These are phyloP conservation scores for Pachypeltis micranthus DNA, from an alignment of 1,140 invertebrate genomes.

Conservation along the genomic window DNA sequence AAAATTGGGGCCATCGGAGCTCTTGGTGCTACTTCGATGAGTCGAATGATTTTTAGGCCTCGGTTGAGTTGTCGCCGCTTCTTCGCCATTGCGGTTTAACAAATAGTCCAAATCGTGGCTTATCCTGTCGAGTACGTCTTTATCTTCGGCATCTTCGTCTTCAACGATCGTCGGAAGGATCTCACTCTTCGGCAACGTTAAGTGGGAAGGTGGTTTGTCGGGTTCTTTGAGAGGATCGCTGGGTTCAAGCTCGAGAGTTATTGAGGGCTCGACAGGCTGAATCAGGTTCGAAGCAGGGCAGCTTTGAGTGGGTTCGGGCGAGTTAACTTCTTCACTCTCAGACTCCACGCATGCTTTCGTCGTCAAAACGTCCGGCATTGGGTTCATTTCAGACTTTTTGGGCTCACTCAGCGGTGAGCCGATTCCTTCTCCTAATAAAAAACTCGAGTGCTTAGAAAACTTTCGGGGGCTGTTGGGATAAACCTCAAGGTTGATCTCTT, in stretches of 20 bases:
- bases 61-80: neutral
- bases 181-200: neutral
- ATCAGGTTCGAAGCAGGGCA: no score
- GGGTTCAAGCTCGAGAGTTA: no score
- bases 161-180: slow-evolving; percentile 1
- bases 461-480: slow-evolving; percentile 18
- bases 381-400: neutral
- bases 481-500: slow-evolving; percentile 12
- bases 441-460: neutral
- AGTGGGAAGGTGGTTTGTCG: no score
- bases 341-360: neutral
- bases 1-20: neutral
- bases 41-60: neutral
- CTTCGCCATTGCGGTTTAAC: neutral
- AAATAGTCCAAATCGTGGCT: slow-evolving; percentile 18
- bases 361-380: slow-evolving; percentile 5
- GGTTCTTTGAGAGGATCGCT: no score
- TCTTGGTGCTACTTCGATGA: neutral
- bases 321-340: no score
- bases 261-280: no score
- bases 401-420: neutral
- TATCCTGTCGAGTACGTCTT: slow-evolving; percentile 16
- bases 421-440: neutral
- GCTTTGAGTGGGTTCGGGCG: no score
- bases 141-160: slow-evolving; percentile 3